Base-by-base conservation (phyloP, 2,797 vertebrate genomes). In the Oreochromis mossambicus region DNA sequence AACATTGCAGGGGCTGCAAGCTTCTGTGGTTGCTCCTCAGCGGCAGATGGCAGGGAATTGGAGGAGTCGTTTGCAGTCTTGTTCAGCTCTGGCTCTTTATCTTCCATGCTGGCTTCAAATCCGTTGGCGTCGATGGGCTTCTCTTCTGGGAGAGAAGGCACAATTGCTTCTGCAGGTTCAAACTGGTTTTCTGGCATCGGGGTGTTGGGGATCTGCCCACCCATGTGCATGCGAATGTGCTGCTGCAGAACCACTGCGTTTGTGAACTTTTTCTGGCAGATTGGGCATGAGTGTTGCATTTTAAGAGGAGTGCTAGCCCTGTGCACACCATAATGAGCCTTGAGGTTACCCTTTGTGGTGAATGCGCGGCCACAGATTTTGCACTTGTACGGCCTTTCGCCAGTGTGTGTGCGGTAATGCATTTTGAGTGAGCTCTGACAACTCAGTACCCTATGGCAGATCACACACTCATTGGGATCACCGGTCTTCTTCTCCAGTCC, bases 221-320 rank as follows among this genome's bases (percentile, higher is more conserved):
- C 98, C 98, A 99, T 99, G 89, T 99, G 99, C 99, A 99, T 99
- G 13, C 98, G 97, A 70, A 99, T 99, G 76, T 99, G 99, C 84
- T 99, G 99, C 96, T 99, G 99, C 77, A 99, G 83, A 80, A 99
- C 97, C 70, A 99, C 98, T 0, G 98, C 98, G 0, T 99, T 99
- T 2, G 99, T 99, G 81, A 99, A 99, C 94, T 99, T 99, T 96
- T 99, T 99, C 95, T 99, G 98, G 92, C 98, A 99, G 89, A 99
- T 99, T 3, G 99, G 99, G 80, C 99, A 99, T 0, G 98, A 99
- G 73, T 99, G 99, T 82, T 99, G 99, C 95, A 98, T 98, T 94
- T 98, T 99, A 6, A 98, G 78, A 0, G 98, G 96, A 0, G 97
- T 97, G 87, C 96, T 99, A 26, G 97, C 96, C 29, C 98, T 93